Conservation (phyloP, 2,797 vertebrate species). For the Zalophus californianus region DNA sequence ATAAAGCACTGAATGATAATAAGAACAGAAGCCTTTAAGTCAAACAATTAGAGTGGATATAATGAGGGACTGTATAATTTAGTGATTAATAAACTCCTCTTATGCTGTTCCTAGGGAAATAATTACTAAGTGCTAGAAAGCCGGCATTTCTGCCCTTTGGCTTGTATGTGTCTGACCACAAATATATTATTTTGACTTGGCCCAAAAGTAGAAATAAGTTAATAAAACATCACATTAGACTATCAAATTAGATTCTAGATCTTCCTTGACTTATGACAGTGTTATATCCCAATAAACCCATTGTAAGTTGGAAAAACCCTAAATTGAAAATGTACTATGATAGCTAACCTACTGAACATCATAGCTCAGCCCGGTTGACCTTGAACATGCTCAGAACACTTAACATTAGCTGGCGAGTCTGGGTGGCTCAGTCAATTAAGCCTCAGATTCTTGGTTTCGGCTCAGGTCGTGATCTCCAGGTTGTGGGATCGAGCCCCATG, state of each 20-base stretch:
- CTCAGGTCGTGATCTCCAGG: background rate
- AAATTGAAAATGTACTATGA: background rate
- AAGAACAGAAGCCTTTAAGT: background rate
- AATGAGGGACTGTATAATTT: background rate
- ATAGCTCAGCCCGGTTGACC: background rate
- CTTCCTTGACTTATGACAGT: background rate
- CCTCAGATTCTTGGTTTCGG: background rate
- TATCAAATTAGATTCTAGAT: background rate
- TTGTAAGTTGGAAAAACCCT: background rate
- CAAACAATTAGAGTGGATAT: background rate
- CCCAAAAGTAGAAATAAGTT: background rate
- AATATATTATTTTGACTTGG: background rate
- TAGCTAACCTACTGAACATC: background rate
- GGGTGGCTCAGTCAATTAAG: background rate
- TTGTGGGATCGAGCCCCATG: background rate
- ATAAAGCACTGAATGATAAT: background rate
- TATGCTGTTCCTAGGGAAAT: background rate
- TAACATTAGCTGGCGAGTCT: background rate
- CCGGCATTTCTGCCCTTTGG: background rate
- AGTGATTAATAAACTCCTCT: background rate
- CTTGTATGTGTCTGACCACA: background rate
- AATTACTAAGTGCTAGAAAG: background rate
- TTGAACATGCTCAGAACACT: background rate
- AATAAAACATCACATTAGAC: background rate
- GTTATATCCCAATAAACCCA: background rate